Percentiles rank a stretch among this genome's conserved stretches.
Conservation (phyloP, 64 coral and sea anemone genomes). For the Montipora efflorescens region DNA sequence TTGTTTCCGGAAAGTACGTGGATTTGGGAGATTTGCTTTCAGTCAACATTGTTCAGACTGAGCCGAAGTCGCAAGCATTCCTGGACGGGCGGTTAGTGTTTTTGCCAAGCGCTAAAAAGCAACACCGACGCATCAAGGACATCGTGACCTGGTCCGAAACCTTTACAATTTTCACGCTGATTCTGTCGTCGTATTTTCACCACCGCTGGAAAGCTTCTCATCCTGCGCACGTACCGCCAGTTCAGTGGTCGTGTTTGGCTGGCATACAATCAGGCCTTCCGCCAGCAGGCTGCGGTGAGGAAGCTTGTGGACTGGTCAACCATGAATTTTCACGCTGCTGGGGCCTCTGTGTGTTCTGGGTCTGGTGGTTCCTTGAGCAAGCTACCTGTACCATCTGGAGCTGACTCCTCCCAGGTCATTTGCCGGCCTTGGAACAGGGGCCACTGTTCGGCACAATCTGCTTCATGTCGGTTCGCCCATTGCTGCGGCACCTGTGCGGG, state of each 20-base stretch:
- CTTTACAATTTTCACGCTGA: constrained; percentile 38
- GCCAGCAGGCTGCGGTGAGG: constrained; percentile 26
- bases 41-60: constrained; percentile 8
- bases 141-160: constrained; percentile 42
- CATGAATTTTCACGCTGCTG: constrained; percentile 60
- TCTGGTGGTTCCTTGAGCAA: not conserved
- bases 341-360: constrained; percentile 19
- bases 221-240: constrained; percentile 21
- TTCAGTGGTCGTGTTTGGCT: constrained; percentile 48
- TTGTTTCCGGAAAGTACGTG: constrained; percentile 45
- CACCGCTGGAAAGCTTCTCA: constrained; percentile 34
- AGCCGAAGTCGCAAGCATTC: constrained; percentile 29
- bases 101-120: constrained; percentile 19
- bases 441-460: not conserved
- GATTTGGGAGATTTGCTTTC: constrained; percentile 50
- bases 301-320: constrained; percentile 36
- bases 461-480: not conserved
- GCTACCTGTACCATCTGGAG: constrained; percentile 11
- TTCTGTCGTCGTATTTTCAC: constrained; percentile 14
- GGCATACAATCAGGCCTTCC: constrained; percentile 42
- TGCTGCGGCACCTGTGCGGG: not conserved
- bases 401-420: not conserved
- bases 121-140: constrained; percentile 9
- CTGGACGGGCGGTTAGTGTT: constrained; percentile 48
- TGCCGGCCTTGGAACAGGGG: constrained; percentile 40